Evolutionary conservation across 2,797 vertebrate genomes (phyloP), one percentile per base, ranked within the genome.

Genomic region (Gymnothorax javanicus): DNA sequence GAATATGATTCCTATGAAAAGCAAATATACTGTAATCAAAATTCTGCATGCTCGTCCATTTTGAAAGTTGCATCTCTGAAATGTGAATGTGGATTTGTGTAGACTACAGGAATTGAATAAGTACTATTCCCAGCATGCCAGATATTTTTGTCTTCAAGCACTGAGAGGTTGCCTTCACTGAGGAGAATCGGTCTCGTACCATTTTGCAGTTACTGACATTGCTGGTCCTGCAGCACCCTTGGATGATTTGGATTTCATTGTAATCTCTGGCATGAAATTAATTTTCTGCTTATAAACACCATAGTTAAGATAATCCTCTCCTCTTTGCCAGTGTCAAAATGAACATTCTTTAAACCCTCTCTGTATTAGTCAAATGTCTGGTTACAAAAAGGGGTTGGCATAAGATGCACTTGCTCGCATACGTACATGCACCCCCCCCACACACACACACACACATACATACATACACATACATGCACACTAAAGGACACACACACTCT

Each of bases 391-490:
- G 9, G 58, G 58, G 64, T 69, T 64, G 62, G 62, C 7, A n/a
- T n/a, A 25, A 4, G 60, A 62, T 57, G 33, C 57, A 83, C 56
- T 8, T 57, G 50, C 83, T 43, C 58, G 64, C 15, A 62, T 43
- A n/a, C n/a, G n/a, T n/a, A n/a, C n/a, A n/a, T n/a, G n/a, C n/a
- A n/a, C n/a, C n/a, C n/a, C n/a, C n/a, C n/a, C n/a, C 82, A 83
- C 57, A 83, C 56, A 25, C 82, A 62, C 83, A 64, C 58, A 84
- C 15, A 62, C 83, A 83, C 54, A 82, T 50, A 82, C 81, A 82
- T 54, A 83, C n/a, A 33, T 23, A 84, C 27, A 62, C 59, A 64
- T 3, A 33, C 86, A 86, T 15, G 33, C 75, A 69, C 6, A 69
- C 20, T 6, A 15, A 69, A 6, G n/a, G 15, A 69, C 33, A 43